A percentile compares a stretch with the other conserved stretches of the same genome.
phyloP scores from a whole-genome alignment of 2,113 vertebrate species.

The Hyperoodon ampullatus region DNA sequence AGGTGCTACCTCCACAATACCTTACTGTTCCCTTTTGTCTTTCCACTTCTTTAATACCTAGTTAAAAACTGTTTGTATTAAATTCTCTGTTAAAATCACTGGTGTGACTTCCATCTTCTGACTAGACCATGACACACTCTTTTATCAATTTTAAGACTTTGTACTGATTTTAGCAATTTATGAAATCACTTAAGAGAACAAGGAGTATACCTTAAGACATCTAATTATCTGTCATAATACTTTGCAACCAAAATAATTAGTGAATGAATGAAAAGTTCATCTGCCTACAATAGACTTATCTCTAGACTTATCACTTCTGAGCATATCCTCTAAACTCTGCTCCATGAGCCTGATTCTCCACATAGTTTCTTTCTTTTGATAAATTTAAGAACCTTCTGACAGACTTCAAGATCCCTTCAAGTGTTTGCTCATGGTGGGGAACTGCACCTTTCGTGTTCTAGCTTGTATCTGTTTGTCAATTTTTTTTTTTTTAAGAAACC shows the following conservation, averaged over 20 bases:
- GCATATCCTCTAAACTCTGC: background rate
- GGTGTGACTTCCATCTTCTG: background rate
- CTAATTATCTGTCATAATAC: background rate
- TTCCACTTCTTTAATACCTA: background rate
- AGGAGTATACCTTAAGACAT: background rate
- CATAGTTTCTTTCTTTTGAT: background rate
- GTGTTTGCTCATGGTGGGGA: background rate
- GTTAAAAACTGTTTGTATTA: background rate
- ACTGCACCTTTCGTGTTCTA: background rate
- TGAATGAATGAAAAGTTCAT: background rate
- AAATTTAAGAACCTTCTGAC: background rate
- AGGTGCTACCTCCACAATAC: background rate
- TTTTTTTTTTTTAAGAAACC: background rate
- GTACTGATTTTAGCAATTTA: background rate
- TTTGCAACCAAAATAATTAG: background rate
- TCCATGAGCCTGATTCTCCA: background rate
- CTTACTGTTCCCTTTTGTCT: background rate
- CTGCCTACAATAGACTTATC: background rate
- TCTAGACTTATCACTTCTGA: background rate
- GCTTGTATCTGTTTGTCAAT: background rate
- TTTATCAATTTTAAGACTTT: background rate
- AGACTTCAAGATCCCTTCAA: constrained; percentile 31
- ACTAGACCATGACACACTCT: background rate
- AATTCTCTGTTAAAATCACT: constrained; percentile 19
- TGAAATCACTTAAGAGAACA: background rate